Evolutionary conservation across 2,113 vertebrate species (phyloP), one percentile per base, ranked within the genome.

Genomic region (Ramphastos sulfuratus): DNA sequence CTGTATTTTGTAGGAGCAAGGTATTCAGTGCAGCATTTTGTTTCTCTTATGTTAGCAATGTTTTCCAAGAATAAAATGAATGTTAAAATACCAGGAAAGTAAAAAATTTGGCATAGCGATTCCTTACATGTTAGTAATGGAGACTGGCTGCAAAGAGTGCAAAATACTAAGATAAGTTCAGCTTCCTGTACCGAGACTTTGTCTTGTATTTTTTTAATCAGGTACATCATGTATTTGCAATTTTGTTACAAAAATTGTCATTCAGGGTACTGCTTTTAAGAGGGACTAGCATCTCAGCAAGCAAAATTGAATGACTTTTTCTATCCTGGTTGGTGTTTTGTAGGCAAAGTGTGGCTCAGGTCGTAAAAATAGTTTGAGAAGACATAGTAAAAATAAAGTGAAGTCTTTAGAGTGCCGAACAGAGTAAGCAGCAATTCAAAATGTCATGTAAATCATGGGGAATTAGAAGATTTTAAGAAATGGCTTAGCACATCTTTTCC

Each of bases 1-100:
- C 96, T 99, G n/a, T 99, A 98, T 94, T 99, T 99, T 23, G 99
- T 99, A 39, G 99, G 99, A 54, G 97, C 98, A 46, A 99, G 99
- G 99, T 99, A 98, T 75, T 58, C 16, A 23, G 24, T 79, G 58
- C 4, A 44, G 74, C 58, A 15, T 48, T 78, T 72, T 84, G 25
- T 77, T 91, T 87, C 19, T 55, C 18, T 93, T 88, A 66, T 65
- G 24, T 71, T 76, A 66, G 5, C 37, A 82, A 3, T 46, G 17
- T 82, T 82, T 91, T 91, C 30, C 14, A 65, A n/a, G 9, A 54
- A 44, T 56, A 55, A 64, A 64, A 81, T 81, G 3, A 73, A 64
- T 2, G 6, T 31, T 50, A 78, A 92, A 92, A 35, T 81, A 54
- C 3, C 13, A 69, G 37, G 39, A 79, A 70, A 85, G 17, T 46